Conservation (phyloP, 2,797 vertebrate genomes). For the Epinephelus malabaricus region DNA sequence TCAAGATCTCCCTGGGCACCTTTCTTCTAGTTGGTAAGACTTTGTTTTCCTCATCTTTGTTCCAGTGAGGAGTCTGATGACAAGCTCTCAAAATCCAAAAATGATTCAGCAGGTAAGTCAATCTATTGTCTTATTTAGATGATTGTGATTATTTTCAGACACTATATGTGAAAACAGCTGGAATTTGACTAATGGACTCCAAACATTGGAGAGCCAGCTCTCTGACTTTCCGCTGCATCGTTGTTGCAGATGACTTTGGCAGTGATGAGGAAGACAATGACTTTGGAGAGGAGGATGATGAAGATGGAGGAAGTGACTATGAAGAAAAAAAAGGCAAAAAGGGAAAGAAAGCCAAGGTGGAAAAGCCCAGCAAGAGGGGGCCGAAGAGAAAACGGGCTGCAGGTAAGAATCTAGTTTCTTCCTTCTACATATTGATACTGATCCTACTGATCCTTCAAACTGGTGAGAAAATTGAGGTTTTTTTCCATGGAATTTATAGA, state of each 20-base stretch:
- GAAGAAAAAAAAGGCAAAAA: constrained; percentile 93
- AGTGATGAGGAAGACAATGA: constrained; percentile 92
- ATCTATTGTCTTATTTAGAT: background rate
- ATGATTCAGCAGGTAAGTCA: constrained; percentile 93
- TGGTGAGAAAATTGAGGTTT: background rate
- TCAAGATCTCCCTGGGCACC: background rate
- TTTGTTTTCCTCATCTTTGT: constrained; percentile 4
- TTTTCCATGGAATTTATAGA: no score
- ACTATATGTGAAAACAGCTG: background rate
- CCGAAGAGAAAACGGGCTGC: constrained; percentile 91
- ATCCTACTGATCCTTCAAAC: background rate
- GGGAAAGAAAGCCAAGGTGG: constrained; percentile 89
- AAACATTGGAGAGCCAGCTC: background rate
- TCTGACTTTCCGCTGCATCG: background rate
- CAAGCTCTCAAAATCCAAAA: constrained; percentile 96
- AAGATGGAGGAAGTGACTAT: constrained; percentile 91
- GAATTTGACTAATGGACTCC: background rate
- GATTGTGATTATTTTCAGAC: background rate
- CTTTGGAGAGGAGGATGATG: constrained; percentile 89
- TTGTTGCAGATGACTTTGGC: constrained; percentile 89
- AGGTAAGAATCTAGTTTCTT: constrained; percentile 77
- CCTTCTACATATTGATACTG: background rate
- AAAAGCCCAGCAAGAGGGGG: constrained; percentile 88
- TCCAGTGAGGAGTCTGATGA: constrained; percentile 97
- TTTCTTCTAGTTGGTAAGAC: background rate